Evolutionary conservation across 2,888 invertebrate genomes (phyloP).

Genomic region (Boloria selene): DNA sequence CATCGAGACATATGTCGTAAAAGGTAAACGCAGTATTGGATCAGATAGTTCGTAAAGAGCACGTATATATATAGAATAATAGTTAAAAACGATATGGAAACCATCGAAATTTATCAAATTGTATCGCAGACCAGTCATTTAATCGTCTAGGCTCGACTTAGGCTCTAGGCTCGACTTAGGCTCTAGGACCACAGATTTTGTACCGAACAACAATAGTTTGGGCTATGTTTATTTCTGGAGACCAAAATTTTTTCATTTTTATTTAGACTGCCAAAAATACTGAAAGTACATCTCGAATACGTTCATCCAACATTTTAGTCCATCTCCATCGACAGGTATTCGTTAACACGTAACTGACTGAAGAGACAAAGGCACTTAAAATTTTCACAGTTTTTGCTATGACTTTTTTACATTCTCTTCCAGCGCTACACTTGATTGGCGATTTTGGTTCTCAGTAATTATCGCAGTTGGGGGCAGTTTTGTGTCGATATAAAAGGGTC

Average conservation of each 20-base stretch:
- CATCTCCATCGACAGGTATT: constrained; percentile 66
- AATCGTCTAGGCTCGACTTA: no score
- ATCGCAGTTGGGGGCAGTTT: constrained; percentile 20
- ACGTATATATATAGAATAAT: no score
- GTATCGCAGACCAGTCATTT: constrained; percentile 7
- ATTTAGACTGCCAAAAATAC: background rate
- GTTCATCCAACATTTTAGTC: constrained; percentile 60
- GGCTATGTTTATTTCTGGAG: constrained; percentile 1
- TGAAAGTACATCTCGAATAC: constrained; percentile 9
- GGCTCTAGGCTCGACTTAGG: no score
- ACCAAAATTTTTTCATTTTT: background rate
- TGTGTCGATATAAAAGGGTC: constrained; percentile 10
- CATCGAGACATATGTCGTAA: no score
- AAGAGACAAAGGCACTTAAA: constrained; percentile 25
- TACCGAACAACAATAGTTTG: constrained; percentile 3
- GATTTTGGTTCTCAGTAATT: constrained; percentile 27
- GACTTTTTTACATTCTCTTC: constrained; percentile 16
- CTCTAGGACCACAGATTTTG: constrained; percentile 9
- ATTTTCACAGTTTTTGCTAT: constrained; percentile 22
- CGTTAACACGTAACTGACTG: constrained; percentile 50
- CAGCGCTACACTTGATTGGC: constrained; percentile 19
- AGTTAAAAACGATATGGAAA: background rate
- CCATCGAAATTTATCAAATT: background rate
- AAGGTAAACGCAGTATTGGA: no score
- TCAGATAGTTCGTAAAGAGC: no score